These are phyloP conservation scores for Agrenia bidenticulata DNA, from an alignment of 2,888 invertebrate genomes.

Conservation along the genomic window DNA sequence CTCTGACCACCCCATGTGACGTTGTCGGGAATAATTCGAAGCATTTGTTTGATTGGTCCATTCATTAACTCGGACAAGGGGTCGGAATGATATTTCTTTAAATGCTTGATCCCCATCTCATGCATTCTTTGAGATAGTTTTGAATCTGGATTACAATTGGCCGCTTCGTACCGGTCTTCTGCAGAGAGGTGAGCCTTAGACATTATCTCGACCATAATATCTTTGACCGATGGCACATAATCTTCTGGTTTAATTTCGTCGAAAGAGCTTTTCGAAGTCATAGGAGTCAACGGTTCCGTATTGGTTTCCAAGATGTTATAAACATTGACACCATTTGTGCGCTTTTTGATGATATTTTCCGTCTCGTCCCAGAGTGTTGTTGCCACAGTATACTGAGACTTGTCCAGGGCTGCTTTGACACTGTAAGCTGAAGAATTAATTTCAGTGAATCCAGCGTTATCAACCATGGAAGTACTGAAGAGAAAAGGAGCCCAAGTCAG, in stretches of 20 bases:
- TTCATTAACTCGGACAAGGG: conserved; percentile 67
- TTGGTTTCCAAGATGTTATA: conserved; percentile 69
- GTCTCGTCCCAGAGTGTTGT: conserved; percentile 67
- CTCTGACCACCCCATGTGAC: conserved; percentile 69
- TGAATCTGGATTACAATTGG: background rate
- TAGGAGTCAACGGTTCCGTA: background rate
- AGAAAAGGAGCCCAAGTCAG: conserved; percentile 80
- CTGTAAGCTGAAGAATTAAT: conserved; percentile 64
- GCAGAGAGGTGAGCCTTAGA: background rate
- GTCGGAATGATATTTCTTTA: conserved; percentile 41
- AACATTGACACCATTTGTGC: conserved; percentile 71
- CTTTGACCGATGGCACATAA: background rate
- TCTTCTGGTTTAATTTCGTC: too few relatives aligned
- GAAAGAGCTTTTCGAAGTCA: background rate
- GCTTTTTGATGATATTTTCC: conserved; percentile 64
- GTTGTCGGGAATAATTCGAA: conserved; percentile 65
- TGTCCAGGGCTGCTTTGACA: conserved; percentile 63
- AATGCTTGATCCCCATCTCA: conserved; percentile 29
- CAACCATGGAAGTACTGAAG: conserved; percentile 68
- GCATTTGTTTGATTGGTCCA: conserved; percentile 65
- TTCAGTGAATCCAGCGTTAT: conserved; percentile 64
- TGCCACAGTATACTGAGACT: conserved; percentile 63
- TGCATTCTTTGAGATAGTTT: conserved; percentile 11
- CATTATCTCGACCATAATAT: background rate
- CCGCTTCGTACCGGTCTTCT: too few relatives aligned